Evolutionary conservation across 2,888 invertebrate species (phyloP).

Genomic region (Tenthredo mesomela): DNA sequence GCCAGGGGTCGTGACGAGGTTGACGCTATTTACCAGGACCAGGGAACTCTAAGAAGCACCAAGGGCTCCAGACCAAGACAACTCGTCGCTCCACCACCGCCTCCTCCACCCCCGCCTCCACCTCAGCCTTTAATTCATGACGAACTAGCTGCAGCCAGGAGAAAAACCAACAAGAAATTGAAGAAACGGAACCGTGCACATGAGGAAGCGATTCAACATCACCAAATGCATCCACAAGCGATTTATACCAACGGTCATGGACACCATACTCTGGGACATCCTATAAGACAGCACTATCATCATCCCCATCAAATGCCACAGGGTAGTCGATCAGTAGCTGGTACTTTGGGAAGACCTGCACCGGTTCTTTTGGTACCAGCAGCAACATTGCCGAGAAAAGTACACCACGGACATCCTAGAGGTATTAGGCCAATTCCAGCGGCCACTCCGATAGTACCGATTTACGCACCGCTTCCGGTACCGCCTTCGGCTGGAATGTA

Average conservation of each 20-base stretch:
- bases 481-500: conserved; percentile 83
- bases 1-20: conserved; percentile 89
- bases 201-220: conserved; percentile 70
- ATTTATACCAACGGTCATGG: conserved; percentile 75
- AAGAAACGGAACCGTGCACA: conserved; percentile 72
- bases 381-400: conserved; percentile 77
- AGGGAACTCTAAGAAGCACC: conserved; percentile 79
- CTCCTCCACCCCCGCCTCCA: conserved; percentile 81
- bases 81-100: conserved; percentile 92
- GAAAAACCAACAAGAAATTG: conserved; percentile 71
- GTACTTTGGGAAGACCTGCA: conserved; percentile 73
- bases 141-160: conserved; percentile 69
- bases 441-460: conserved; percentile 79
- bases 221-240: conserved; percentile 74
- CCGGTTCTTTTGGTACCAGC: conserved; percentile 81
- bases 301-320: conserved; percentile 70
- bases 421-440: conserved; percentile 75
- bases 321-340: conserved; percentile 72
- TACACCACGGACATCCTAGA: conserved; percentile 73
- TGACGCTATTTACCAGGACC: conserved; percentile 85
- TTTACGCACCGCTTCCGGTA: conserved; percentile 79
- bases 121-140: conserved; percentile 74
- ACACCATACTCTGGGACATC: conserved; percentile 75
- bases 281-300: conserved; percentile 70
- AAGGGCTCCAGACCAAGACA: conserved; percentile 87